Conservation (phyloP, 2,888 invertebrate species). For the Adelognathus sp. region DNA sequence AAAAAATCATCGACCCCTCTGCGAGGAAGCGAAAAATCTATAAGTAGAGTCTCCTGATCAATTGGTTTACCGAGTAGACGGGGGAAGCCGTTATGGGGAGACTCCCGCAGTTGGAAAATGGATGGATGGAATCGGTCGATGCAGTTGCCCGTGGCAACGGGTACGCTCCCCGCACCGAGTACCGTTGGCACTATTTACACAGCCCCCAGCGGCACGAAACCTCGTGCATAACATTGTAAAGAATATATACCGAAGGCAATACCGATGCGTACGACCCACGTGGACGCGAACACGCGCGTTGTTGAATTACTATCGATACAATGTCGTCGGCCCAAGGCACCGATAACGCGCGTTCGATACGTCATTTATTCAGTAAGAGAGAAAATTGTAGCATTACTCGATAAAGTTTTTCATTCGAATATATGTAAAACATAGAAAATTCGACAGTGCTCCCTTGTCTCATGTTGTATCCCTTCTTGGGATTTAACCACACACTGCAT, state of each 20-base stretch:
- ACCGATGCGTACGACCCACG: neutral
- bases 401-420: too few relatives aligned
- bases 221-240: neutral
- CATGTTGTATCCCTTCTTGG: too few relatives aligned
- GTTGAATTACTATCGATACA: neutral
- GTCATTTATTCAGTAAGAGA: neutral
- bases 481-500: too few relatives aligned
- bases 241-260: constrained; percentile 2
- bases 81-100: neutral
- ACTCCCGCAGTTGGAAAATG: constrained; percentile 35
- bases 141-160: constrained; percentile 61
- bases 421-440: too few relatives aligned
- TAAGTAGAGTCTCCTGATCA: neutral
- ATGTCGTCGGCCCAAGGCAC: neutral
- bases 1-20: too few relatives aligned
- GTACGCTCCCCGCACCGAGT: constrained; percentile 44
- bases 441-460: too few relatives aligned
- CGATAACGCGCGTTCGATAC: neutral
- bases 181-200: constrained; percentile 56
- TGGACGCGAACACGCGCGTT: neutral
- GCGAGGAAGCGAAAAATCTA: too few relatives aligned
- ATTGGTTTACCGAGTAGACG: neutral
- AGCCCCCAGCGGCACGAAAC: constrained; percentile 12
- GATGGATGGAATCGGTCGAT: constrained; percentile 62
- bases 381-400: neutral